Evolutionary conservation across 2,888 invertebrate species (phyloP).

Genomic region (Cheilosia vulpina): DNA sequence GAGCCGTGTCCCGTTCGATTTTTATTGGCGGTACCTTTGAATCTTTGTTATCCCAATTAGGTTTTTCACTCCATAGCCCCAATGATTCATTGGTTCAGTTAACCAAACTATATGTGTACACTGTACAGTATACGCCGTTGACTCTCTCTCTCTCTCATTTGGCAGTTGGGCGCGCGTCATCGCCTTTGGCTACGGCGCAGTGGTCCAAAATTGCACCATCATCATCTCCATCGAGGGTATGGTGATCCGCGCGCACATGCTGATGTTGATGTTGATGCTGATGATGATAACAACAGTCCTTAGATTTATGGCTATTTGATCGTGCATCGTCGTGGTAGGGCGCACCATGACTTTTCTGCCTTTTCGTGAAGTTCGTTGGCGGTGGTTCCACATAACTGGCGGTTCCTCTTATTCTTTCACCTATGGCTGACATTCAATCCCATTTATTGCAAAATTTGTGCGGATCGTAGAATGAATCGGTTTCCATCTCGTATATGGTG

Average conservation of each 20-base stretch:
- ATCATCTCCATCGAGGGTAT: constrained; percentile 27
- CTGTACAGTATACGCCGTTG: constrained; percentile 26
- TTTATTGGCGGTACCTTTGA: constrained; percentile 78
- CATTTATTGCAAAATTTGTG: constrained; percentile 34
- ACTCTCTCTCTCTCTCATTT: constrained; percentile 47
- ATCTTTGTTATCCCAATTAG: constrained; percentile 78
- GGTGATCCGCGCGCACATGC: constrained; percentile 30
- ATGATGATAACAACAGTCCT: constrained; percentile 73
- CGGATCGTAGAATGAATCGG: constrained; percentile 20
- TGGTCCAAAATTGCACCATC: constrained; percentile 71
- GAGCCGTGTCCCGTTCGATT: constrained; percentile 77
- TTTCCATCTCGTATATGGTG: neutral
- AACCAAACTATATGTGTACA: constrained; percentile 28
- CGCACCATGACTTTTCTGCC: constrained; percentile 49
- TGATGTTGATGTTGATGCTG: constrained; percentile 44
- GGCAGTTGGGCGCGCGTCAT: constrained; percentile 74
- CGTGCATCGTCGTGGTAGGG: constrained; percentile 73
- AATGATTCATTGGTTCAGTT: constrained; percentile 57
- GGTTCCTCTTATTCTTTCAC: constrained; percentile 57
- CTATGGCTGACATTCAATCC: constrained; percentile 35
- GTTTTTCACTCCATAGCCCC: constrained; percentile 70
- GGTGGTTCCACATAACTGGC: constrained; percentile 59
- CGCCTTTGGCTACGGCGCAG: constrained; percentile 66
- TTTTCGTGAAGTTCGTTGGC: constrained; percentile 53
- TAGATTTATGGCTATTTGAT: constrained; percentile 71